A percentile compares a stretch with the other conserved stretches of the same genome.
These are phyloP conservation scores for Epiblema foenella DNA, from an alignment of 2,888 invertebrate species.

Conservation along the genomic window DNA sequence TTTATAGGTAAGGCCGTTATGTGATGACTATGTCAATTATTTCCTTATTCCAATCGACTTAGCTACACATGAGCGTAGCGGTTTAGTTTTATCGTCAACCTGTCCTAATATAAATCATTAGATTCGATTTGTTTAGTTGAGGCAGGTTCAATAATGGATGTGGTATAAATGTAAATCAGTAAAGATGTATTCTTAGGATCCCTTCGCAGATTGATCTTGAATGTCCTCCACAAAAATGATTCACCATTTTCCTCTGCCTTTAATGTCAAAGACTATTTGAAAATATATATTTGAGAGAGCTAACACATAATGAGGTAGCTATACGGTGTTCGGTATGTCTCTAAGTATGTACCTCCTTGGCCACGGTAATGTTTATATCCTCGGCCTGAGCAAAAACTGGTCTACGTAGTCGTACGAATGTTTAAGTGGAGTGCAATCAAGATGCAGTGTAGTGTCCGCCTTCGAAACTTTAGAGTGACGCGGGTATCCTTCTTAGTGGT, in stretches of 20 bases:
- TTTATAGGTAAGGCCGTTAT: conserved; percentile 55
- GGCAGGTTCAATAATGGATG: conserved; percentile 73
- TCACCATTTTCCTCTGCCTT: neutral
- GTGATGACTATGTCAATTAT: conserved; percentile 85
- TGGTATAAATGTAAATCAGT: conserved; percentile 80
- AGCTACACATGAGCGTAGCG: conserved; percentile 53
- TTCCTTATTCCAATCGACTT: conserved; percentile 75
- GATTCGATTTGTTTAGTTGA: conserved; percentile 72
- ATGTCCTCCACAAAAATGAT: conserved; percentile 63
- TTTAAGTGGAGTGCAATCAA: conserved; percentile 52
- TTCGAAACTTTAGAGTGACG: conserved; percentile 77
- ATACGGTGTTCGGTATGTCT: neutral
- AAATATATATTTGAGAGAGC: conserved; percentile 4
- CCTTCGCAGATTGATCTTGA: conserved; percentile 62
- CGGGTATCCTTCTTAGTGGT: conserved; percentile 78
- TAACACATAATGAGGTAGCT: neutral
- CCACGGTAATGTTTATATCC: conserved; percentile 23
- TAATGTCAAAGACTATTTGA: conserved; percentile 16
- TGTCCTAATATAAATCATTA: conserved; percentile 61
- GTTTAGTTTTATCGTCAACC: conserved; percentile 56
- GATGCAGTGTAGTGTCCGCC: conserved; percentile 77
- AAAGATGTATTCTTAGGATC: conserved; percentile 77
- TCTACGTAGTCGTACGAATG: conserved; percentile 28
- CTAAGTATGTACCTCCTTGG: neutral
- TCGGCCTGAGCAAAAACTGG: neutral